Conservation (phyloP, 2,797 vertebrate species). For the Hippopotamyrus pictus region DNA sequence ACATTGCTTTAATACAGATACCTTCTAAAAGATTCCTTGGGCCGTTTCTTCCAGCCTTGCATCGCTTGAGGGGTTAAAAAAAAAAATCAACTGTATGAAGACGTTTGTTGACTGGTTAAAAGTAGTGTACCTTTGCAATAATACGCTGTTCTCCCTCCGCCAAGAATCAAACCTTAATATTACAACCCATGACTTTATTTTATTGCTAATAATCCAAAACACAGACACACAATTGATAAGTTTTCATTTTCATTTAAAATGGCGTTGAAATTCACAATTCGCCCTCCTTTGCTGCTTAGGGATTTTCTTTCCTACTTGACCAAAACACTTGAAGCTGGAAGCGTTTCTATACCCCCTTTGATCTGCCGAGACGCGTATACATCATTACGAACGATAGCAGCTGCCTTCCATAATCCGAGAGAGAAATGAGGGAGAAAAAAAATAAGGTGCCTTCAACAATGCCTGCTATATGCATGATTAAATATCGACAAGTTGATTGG, state of each 20-base stretch:
- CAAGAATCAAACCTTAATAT: background rate
- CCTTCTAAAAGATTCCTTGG: background rate
- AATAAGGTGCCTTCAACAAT: slow-evolving; percentile 28
- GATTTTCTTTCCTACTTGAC: slow-evolving; percentile 18
- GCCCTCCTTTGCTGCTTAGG: background rate
- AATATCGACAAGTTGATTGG: slow-evolving; percentile 45
- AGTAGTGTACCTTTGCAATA: background rate
- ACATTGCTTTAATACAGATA: background rate
- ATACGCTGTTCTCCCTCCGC: background rate
- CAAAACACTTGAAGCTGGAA: slow-evolving; percentile 13
- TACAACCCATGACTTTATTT: slow-evolving; percentile 6
- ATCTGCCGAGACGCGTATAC: slow-evolving; percentile 30
- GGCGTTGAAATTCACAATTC: background rate
- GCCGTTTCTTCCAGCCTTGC: background rate
- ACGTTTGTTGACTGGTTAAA: background rate
- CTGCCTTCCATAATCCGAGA: slow-evolving; percentile 22
- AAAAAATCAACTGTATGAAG: background rate
- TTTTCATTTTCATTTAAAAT: slow-evolving; percentile 2
- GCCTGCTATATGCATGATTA: slow-evolving; percentile 41
- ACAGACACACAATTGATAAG: background rate
- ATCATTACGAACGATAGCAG: slow-evolving; percentile 18
- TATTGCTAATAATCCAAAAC: slow-evolving; percentile 4
- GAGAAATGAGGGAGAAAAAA: background rate
- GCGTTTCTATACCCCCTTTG: slow-evolving; percentile 16
- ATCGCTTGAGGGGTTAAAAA: background rate